These are phyloP conservation scores for Scatophagus argus DNA, from an alignment of 2,113 vertebrate species.

Conservation along the genomic window DNA sequence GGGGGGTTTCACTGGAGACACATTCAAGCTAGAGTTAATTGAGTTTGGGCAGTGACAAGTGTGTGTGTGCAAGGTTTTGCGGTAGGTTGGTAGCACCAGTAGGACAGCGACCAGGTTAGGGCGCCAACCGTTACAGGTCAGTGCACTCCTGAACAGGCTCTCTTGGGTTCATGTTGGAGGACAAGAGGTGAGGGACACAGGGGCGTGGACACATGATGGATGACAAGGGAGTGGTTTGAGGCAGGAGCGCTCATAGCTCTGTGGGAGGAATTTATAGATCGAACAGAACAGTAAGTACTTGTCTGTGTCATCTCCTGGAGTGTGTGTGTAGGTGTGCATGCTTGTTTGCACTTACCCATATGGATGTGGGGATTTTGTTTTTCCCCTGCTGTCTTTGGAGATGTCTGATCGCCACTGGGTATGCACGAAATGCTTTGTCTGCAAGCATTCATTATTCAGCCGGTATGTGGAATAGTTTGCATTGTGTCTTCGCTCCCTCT, in stretches of 20 bases:
- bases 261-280: conserved; percentile 68
- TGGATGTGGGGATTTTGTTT: conserved; percentile 15
- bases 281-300: conserved; percentile 59
- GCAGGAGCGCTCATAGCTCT: conserved; percentile 30
- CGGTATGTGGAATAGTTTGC: conserved; percentile 2
- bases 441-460: conserved; percentile 39
- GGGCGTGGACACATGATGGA: conserved; percentile 64
- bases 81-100: neutral
- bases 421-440: conserved; percentile 35
- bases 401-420: conserved; percentile 35
- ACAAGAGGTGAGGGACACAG: conserved; percentile 63
- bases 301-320: conserved; percentile 43
- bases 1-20: neutral
- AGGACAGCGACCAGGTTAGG: neutral
- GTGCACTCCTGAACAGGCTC: conserved; percentile 1
- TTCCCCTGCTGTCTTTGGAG: conserved; percentile 3
- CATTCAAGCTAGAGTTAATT: conserved; percentile 43
- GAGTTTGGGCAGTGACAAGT: conserved; percentile 29
- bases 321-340: conserved; percentile 3
- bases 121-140: conserved; percentile 18
- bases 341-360: neutral
- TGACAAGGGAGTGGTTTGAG: conserved; percentile 31
- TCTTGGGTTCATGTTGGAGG: conserved; percentile 58
- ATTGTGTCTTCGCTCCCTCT: conserved; percentile 13
- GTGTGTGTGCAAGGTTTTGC: neutral